Evolutionary conservation across 2,797 vertebrate species (phyloP).

Genomic region (Sebastes minor): DNA sequence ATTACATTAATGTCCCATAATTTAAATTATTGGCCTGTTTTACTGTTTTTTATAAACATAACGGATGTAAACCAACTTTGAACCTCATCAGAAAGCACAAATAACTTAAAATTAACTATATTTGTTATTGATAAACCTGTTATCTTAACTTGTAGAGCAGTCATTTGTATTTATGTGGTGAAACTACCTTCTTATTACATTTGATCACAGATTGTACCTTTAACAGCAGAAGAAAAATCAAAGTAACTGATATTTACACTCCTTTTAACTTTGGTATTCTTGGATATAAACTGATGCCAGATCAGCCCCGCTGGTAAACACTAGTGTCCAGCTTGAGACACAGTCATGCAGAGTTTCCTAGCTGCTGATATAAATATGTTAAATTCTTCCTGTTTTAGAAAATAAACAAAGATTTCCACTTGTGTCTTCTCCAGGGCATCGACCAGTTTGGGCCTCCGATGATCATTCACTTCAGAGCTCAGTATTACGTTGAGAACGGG

Average conservation of each 20-base stretch:
- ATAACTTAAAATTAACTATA: too few species aligned
- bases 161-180: not conserved
- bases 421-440: conserved; percentile 86
- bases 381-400: not conserved
- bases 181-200: too few species aligned
- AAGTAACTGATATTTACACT: not conserved
- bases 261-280: not conserved
- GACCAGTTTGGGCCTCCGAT: conserved; percentile 98
- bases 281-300: not conserved
- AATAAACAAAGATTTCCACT: not conserved
- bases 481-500: conserved; percentile 98
- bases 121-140: not conserved
- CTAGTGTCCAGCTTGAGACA: not conserved
- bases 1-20: not conserved
- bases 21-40: not conserved
- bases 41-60: too few species aligned
- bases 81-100: too few species aligned
- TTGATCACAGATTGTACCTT: not conserved
- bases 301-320: not conserved
- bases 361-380: not conserved
- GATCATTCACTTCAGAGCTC: conserved; percentile 98
- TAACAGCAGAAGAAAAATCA: not conserved
- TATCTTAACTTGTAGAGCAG: not conserved
- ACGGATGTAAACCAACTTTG: rapidly evolving
- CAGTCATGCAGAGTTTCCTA: not conserved